phyloP scores from a whole-genome alignment of 92 coral and sea anemone species.

The Umimayanthus chanpuru region DNA sequence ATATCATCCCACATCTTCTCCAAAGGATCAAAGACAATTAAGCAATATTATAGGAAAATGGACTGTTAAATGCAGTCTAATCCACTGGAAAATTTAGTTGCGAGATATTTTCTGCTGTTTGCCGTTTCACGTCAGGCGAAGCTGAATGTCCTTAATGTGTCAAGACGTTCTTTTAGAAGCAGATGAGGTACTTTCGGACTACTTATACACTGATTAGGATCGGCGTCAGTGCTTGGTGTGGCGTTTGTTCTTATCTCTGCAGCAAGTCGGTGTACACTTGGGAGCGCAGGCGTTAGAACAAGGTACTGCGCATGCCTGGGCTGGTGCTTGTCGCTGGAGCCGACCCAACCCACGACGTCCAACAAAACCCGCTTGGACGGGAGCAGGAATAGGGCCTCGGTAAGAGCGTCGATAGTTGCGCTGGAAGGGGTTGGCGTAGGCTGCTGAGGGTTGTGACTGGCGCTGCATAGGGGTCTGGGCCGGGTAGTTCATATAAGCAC shows the following conservation, averaged over 20 bases:
- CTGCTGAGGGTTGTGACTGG: constrained; percentile 1
- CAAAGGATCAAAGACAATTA: too few species aligned
- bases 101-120: background rate
- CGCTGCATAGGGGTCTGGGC: background rate
- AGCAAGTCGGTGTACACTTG: constrained; percentile 47
- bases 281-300: constrained; percentile 56
- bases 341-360: constrained; percentile 32
- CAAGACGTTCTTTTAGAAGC: background rate
- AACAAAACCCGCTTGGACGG: background rate
- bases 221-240: background rate
- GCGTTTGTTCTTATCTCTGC: constrained; percentile 43
- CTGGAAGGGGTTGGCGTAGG: background rate
- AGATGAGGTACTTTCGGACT: background rate
- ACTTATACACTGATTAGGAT: background rate
- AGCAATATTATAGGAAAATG: too few species aligned
- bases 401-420: constrained; percentile 1
- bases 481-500: background rate
- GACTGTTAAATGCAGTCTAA: too few species aligned
- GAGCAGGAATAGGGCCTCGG: background rate
- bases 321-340: constrained; percentile 7
- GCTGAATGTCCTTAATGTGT: background rate
- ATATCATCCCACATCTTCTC: too few species aligned
- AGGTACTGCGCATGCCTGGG: constrained; percentile 46
- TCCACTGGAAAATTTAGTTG: too few species aligned
- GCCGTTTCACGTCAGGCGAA: background rate